Percentiles rank a stretch among this genome's conserved stretches.
phyloP scores from a whole-genome alignment of 2,888 invertebrate species.

The Venustoraphidia nigricollis region DNA sequence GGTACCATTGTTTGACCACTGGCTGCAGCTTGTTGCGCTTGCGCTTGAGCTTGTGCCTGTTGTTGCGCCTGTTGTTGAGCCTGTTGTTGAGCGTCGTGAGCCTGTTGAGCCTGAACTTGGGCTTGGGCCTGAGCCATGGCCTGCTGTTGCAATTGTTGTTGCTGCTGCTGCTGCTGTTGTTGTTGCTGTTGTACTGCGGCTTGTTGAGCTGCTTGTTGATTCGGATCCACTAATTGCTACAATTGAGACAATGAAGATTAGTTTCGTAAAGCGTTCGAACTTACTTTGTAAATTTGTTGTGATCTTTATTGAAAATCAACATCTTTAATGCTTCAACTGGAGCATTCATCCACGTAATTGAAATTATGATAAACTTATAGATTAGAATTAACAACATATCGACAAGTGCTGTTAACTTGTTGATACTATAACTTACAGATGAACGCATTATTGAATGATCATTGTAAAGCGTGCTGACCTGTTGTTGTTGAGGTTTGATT shows the following conservation, averaged over 20 bases:
- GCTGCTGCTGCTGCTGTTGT: conserved; percentile 25
- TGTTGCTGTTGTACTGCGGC: conserved; percentile 21
- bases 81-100: conserved; percentile 18
- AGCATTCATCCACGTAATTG: too few relatives aligned
- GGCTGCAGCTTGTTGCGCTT: conserved; percentile 26
- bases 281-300: too few relatives aligned
- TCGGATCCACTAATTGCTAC: conserved; percentile 19
- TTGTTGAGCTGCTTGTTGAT: conserved; percentile 29
- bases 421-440: too few relatives aligned
- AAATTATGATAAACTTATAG: too few relatives aligned
- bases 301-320: too few relatives aligned
- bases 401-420: too few relatives aligned
- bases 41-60: conserved; percentile 23
- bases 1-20: conserved; percentile 27
- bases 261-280: too few relatives aligned
- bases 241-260: too few relatives aligned
- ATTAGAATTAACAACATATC: too few relatives aligned
- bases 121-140: conserved; percentile 21
- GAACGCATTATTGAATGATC: too few relatives aligned
- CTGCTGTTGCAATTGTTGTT: conserved; percentile 25
- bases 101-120: conserved; percentile 16
- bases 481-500: conserved; percentile 22
- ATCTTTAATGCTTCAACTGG: too few relatives aligned
- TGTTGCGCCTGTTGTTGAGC: conserved; percentile 12
- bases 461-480: conserved; percentile 5